Evolutionary conservation across 2,888 invertebrate genomes (phyloP).

Genomic region (Dioctria rufipes): DNA sequence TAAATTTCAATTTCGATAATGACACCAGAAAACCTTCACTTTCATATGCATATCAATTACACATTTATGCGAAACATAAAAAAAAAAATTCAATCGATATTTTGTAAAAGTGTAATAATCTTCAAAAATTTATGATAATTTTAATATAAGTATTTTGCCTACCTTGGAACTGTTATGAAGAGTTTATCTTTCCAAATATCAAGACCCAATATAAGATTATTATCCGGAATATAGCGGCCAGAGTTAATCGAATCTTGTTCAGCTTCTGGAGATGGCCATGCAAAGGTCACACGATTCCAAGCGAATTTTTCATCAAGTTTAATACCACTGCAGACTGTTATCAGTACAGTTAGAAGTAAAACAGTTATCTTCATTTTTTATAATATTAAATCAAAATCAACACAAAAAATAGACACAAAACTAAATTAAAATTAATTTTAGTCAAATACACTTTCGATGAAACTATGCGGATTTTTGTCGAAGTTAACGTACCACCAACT

Average conservation of each 20-base stretch:
- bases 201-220: conserved; percentile 81
- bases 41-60: too few species aligned
- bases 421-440: neutral
- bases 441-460: neutral
- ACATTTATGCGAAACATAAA: too few species aligned
- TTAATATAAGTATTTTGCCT: conserved; percentile 59
- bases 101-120: neutral
- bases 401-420: neutral
- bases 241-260: conserved; percentile 76
- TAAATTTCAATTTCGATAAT: too few species aligned
- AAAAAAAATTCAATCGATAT: neutral
- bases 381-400: too few species aligned
- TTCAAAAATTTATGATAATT: neutral
- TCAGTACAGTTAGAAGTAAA: conserved; percentile 12
- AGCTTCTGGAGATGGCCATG: conserved; percentile 77
- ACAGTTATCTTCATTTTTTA: conserved; percentile 9
- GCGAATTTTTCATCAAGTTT: conserved; percentile 77
- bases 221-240: conserved; percentile 76
- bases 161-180: conserved; percentile 80
- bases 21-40: too few species aligned
- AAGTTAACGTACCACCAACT: conserved; percentile 1
- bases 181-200: conserved; percentile 81
- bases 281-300: conserved; percentile 80
- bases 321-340: conserved; percentile 62
- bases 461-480: neutral